Evolutionary conservation across 2,888 invertebrate genomes (phyloP).

Genomic region (Athetis lepigone): DNA sequence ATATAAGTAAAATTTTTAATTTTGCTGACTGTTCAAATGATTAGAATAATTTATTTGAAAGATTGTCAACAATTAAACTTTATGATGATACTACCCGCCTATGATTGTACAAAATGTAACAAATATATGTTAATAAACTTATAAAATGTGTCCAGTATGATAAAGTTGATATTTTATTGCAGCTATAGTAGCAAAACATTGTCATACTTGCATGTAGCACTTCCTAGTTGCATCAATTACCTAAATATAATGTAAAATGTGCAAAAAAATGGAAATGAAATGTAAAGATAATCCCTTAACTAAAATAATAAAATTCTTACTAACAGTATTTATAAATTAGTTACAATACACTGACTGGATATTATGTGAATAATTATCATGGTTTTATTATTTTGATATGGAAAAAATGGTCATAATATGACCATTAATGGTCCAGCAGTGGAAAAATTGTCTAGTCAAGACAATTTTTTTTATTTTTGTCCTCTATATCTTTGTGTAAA

Average conservation of each 20-base stretch:
- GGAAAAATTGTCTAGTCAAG: no score
- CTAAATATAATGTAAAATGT: slow-evolving; percentile 26
- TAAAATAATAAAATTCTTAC: no score
- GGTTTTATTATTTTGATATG: slow-evolving; percentile 2
- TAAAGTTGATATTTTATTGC: slow-evolving; percentile 17
- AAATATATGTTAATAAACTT: neutral
- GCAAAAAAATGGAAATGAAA: slow-evolving; percentile 15
- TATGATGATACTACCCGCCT: neutral
- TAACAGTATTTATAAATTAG: slow-evolving; percentile 8
- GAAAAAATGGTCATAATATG: no score
- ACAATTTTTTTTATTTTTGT: no score
- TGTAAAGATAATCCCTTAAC: no score
- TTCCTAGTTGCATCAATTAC: slow-evolving; percentile 45
- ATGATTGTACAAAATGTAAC: slow-evolving; percentile 19
- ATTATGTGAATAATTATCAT: neutral
- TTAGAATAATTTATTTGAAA: slow-evolving; percentile 4
- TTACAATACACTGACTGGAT: slow-evolving; percentile 6
- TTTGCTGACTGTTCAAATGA: slow-evolving; percentile 1
- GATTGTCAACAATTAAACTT: neutral
- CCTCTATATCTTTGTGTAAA: no score
- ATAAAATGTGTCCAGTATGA: slow-evolving; percentile 24
- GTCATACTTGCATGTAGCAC: slow-evolving; percentile 10
- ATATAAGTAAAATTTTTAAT: slow-evolving; percentile 11
- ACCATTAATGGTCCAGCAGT: no score
- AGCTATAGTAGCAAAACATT: slow-evolving; percentile 35